A percentile compares a stretch with the other conserved stretches of the same genome.
phyloP scores from a whole-genome alignment of 2,797 vertebrate species.

The Apogon hyalosoma region DNA sequence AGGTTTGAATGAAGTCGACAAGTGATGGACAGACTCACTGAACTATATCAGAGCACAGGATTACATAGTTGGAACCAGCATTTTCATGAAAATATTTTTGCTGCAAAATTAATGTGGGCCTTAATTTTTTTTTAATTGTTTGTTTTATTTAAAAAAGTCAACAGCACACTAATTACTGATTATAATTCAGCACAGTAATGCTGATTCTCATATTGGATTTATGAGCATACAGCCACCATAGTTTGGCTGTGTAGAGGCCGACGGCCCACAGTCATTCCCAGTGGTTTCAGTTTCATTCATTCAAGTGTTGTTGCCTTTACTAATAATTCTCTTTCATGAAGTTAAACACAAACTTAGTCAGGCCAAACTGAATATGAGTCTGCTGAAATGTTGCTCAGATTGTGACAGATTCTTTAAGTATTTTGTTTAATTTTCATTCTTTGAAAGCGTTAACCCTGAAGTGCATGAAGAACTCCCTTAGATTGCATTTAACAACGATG shows the following conservation, averaged over 20 bases:
- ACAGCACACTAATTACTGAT: neutral
- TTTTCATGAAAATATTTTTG: too few species aligned
- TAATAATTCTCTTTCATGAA: constrained; percentile 21
- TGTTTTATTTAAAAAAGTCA: neutral
- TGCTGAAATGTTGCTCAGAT: constrained; percentile 6
- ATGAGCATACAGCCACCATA: neutral
- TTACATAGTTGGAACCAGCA: too few species aligned
- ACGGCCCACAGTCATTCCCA: neutral
- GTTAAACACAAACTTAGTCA: constrained; percentile 21
- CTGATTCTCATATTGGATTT: constrained; percentile 12
- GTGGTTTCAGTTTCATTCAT: constrained; percentile 16
- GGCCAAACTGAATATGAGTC: constrained; percentile 16
- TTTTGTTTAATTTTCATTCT: constrained; percentile 33
- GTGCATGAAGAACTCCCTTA: constrained; percentile 40
- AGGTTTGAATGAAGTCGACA: too few species aligned
- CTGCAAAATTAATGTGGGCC: too few species aligned
- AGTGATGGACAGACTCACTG: too few species aligned
- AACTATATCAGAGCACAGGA: too few species aligned
- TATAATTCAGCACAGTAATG: neutral
- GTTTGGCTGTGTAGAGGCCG: constrained; percentile 1
- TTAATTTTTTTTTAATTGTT: too few species aligned
- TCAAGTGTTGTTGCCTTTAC: constrained; percentile 23
- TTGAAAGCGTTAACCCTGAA: constrained; percentile 27
- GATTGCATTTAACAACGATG: constrained; percentile 62
- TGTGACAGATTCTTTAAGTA: constrained; percentile 32